A percentile compares a stretch with the other conserved stretches of the same genome.
Evolutionary conservation across 2,888 invertebrate species (phyloP).

Genomic region (Scaptomyza tumidula): DNA sequence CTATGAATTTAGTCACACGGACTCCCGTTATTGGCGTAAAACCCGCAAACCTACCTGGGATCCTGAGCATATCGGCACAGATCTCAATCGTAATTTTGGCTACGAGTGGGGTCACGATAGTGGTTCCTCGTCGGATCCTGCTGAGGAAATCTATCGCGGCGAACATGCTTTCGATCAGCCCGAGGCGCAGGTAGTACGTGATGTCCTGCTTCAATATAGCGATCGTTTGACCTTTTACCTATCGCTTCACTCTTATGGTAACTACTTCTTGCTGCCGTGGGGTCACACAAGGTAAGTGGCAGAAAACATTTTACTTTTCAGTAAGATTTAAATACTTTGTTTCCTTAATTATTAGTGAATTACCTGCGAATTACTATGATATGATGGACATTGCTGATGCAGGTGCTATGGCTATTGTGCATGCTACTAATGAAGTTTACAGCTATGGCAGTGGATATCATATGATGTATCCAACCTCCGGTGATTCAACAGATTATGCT

Average conservation of each 20-base stretch:
- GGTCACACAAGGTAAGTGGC: slow-evolving; percentile 85
- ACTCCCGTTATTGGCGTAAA: slow-evolving; percentile 86
- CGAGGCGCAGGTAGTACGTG: slow-evolving; percentile 87
- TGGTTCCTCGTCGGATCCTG: slow-evolving; percentile 82
- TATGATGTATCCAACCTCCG: slow-evolving; percentile 85
- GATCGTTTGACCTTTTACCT: slow-evolving; percentile 86
- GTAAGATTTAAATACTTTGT: not conserved
- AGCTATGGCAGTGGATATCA: slow-evolving; percentile 84
- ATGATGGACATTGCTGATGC: slow-evolving; percentile 82
- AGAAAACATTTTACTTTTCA: not conserved
- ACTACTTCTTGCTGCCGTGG: slow-evolving; percentile 88
- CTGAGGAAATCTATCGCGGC: slow-evolving; percentile 87
- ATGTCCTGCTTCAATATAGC: slow-evolving; percentile 85
- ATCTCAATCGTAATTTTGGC: slow-evolving; percentile 88
- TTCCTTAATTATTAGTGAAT: slow-evolving; percentile 42
- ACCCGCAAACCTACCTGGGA: slow-evolving; percentile 83
- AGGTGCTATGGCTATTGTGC: slow-evolving; percentile 81
- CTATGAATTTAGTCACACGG: slow-evolving; percentile 86
- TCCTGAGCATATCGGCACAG: slow-evolving; percentile 85
- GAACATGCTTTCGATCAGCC: slow-evolving; percentile 87
- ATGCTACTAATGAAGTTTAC: slow-evolving; percentile 78
- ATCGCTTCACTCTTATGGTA: slow-evolving; percentile 90
- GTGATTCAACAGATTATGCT: slow-evolving; percentile 88
- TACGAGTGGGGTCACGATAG: slow-evolving; percentile 85
- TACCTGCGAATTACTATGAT: slow-evolving; percentile 84